Percentiles rank a stretch among this genome's conserved stretches.
Evolutionary conservation across 2,797 vertebrate species (phyloP).

Genomic region (Decapterus maruadsi): DNA sequence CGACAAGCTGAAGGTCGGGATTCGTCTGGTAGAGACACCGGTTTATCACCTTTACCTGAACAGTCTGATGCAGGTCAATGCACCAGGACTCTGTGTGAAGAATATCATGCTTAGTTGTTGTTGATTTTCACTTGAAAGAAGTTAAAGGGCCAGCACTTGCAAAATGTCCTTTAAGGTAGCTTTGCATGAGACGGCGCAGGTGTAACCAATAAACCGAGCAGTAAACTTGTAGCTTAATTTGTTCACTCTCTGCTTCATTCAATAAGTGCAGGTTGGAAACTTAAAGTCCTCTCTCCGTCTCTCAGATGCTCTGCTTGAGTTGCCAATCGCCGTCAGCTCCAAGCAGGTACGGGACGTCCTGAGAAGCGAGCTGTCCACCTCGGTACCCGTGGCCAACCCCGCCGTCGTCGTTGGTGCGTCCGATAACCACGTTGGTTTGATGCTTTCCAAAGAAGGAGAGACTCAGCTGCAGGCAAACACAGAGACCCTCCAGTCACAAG

Average conservation of each 20-base stretch:
- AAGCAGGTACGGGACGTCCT: slow-evolving; percentile 87
- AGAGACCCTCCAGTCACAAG: slow-evolving; percentile 64
- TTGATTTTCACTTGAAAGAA: background rate
- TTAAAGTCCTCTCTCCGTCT: slow-evolving; percentile 15
- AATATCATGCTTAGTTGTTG: background rate
- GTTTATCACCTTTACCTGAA: background rate
- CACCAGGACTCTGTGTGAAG: background rate
- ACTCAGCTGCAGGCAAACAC: slow-evolving; percentile 40
- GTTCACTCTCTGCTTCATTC: background rate
- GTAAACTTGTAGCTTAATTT: background rate
- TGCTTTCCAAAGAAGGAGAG: slow-evolving; percentile 75
- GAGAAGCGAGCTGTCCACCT: slow-evolving; percentile 86
- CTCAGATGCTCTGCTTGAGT: slow-evolving; percentile 78
- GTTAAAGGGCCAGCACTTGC: too few species aligned
- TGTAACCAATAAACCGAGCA: background rate
- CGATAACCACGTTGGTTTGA: slow-evolving; percentile 66
- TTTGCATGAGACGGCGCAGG: background rate
- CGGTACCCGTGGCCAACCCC: slow-evolving; percentile 82
- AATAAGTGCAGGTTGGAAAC: background rate
- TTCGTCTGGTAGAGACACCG: slow-evolving; percentile 37
- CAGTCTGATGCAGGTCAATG: background rate
- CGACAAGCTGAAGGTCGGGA: slow-evolving; percentile 65
- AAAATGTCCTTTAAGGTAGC: too few species aligned
- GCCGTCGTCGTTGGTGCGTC: slow-evolving; percentile 75
- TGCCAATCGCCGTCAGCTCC: slow-evolving; percentile 86